Conservation (phyloP, 2,888 invertebrate genomes). For the Drosophila vallismaia region DNA sequence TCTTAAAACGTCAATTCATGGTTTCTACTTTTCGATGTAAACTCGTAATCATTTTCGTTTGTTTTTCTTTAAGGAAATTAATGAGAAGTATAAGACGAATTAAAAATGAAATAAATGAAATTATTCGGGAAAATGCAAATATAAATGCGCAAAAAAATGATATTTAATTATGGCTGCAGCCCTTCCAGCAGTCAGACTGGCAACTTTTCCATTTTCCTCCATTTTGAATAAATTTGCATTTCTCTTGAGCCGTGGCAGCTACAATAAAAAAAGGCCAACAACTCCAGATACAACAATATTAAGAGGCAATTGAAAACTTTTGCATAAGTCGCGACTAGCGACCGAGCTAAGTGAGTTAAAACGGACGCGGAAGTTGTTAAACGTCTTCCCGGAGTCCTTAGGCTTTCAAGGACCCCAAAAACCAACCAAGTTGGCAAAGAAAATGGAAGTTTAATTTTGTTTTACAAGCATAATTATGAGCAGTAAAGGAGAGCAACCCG, state of each 20-base stretch:
- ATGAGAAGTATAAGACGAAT: slow-evolving; percentile 41
- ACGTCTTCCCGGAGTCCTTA: slow-evolving; percentile 21
- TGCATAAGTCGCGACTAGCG: slow-evolving; percentile 75
- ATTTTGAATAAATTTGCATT: slow-evolving; percentile 81
- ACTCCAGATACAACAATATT: slow-evolving; percentile 65
- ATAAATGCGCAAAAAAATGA: slow-evolving; percentile 67
- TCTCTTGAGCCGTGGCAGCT: slow-evolving; percentile 63
- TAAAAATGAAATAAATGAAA: slow-evolving; percentile 60
- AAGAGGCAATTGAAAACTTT: slow-evolving; percentile 80
- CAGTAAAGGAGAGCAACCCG: slow-evolving; percentile 15
- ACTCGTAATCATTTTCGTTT: slow-evolving; percentile 10
- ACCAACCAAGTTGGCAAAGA: slow-evolving; percentile 29
- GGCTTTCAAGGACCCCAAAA: not conserved
- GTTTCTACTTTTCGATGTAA: slow-evolving; percentile 4
- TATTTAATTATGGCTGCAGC: slow-evolving; percentile 73
- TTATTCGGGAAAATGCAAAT: slow-evolving; percentile 77
- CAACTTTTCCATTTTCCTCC: slow-evolving; percentile 57
- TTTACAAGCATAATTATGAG: slow-evolving; percentile 74
- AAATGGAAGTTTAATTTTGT: slow-evolving; percentile 83
- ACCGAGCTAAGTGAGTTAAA: slow-evolving; percentile 63
- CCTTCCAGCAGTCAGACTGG: slow-evolving; percentile 59
- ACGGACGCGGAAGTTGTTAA: slow-evolving; percentile 46
- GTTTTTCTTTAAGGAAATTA: slow-evolving; percentile 10
- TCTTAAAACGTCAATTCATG: not conserved
- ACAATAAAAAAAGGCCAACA: slow-evolving; percentile 28